phyloP scores from a whole-genome alignment of 2,888 invertebrate genomes.

The Pseudococcus longispinus region DNA sequence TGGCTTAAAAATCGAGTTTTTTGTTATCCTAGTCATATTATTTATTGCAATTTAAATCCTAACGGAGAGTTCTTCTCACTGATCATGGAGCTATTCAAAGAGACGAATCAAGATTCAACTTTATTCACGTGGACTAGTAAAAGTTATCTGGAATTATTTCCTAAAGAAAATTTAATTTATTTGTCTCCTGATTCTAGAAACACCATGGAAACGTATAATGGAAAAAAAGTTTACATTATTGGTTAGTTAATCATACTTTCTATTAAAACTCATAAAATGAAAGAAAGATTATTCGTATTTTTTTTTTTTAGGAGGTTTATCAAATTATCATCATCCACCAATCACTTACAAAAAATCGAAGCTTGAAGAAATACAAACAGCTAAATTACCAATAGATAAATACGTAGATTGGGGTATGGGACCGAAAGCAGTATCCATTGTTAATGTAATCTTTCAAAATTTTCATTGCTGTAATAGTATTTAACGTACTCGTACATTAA shows the following conservation, averaged over 20 bases:
- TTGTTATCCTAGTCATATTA: conserved; percentile 79
- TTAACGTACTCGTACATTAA: no score
- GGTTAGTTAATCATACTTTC: conserved; percentile 65
- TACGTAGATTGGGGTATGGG: conserved; percentile 80
- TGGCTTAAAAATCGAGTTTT: conserved; percentile 78
- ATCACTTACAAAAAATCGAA: conserved; percentile 86
- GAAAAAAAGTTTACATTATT: conserved; percentile 83
- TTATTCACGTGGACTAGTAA: conserved; percentile 74
- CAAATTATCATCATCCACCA: conserved; percentile 66
- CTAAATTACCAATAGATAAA: conserved; percentile 80
- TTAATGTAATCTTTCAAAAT: conserved; percentile 62
- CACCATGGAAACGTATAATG: conserved; percentile 73
- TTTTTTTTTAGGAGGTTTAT: not conserved
- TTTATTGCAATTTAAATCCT: conserved; percentile 74
- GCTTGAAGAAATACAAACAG: conserved; percentile 78
- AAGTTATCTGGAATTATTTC: conserved; percentile 75
- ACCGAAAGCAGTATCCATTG: conserved; percentile 81
- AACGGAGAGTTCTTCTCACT: conserved; percentile 66
- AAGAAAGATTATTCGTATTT: not conserved
- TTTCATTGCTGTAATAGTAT: not conserved
- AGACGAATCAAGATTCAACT: conserved; percentile 66
- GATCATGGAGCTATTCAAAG: not conserved
- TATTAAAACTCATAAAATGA: no score
- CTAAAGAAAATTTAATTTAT: conserved; percentile 82
- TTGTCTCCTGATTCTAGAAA: conserved; percentile 84